Conservation (phyloP, 35 echinoderm and acorn worm species). For the Patiria miniata region DNA sequence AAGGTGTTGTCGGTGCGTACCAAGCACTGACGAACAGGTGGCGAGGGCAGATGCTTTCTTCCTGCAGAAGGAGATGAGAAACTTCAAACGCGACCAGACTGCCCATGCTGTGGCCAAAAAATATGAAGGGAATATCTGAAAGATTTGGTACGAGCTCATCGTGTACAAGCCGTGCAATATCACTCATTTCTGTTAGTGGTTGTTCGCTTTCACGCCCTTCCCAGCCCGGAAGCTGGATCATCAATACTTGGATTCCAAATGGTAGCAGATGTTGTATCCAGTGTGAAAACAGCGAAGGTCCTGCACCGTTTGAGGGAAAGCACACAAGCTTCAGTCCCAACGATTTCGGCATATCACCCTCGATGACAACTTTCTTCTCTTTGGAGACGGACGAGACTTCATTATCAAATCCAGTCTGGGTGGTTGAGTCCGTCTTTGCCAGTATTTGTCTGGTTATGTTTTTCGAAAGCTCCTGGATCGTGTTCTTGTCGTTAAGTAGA, state of each 20-base stretch:
- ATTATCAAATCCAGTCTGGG: not conserved
- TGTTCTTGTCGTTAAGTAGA: constrained; percentile 26
- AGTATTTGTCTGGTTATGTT: constrained; percentile 16
- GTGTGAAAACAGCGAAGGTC: constrained; percentile 13
- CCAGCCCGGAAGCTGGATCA: constrained; percentile 45
- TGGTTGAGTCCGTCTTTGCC: not conserved
- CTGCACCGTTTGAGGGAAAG: constrained; percentile 37
- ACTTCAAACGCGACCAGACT: constrained; percentile 47
- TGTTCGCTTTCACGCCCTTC: constrained; percentile 47
- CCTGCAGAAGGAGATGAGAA: constrained; percentile 15
- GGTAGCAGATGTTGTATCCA: constrained; percentile 2
- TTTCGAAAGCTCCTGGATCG: not conserved
- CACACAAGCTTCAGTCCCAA: constrained; percentile 28
- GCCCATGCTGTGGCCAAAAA: constrained; percentile 53
- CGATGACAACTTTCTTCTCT: not conserved
- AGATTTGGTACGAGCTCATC: constrained; percentile 16
- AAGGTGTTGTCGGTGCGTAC: constrained; percentile 45
- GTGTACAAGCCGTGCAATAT: not conserved
- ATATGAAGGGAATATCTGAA: not conserved
- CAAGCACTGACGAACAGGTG: constrained; percentile 41
- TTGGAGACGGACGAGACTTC: not conserved
- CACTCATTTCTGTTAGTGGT: not conserved
- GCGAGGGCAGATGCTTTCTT: not conserved
- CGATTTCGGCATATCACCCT: not conserved
- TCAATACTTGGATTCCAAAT: constrained; percentile 17